These are phyloP conservation scores for Morpho achilles DNA, from an alignment of 2,888 invertebrate genomes.

Conservation along the genomic window DNA sequence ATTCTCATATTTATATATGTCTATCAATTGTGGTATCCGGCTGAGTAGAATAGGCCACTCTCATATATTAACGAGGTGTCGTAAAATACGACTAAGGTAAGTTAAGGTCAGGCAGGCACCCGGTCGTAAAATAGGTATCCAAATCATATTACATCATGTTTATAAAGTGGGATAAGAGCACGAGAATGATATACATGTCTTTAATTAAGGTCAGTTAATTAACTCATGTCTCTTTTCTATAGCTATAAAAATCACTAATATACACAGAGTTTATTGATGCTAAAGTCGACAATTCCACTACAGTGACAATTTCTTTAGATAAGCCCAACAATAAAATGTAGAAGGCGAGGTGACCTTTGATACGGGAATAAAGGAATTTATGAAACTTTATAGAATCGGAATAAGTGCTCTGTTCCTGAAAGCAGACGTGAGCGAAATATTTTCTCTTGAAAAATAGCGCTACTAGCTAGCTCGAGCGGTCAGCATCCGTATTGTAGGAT, in stretches of 20 bases:
- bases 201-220: no score
- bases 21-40: no score
- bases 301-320: constrained; percentile 3
- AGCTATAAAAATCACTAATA: background rate
- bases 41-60: no score
- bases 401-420: constrained; percentile 22
- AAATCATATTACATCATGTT: no score
- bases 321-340: constrained; percentile 9
- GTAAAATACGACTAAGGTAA: no score
- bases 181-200: no score
- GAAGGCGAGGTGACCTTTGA: constrained; percentile 11
- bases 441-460: constrained; percentile 20
- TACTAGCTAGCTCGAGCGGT: constrained; percentile 13
- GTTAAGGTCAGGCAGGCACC: no score
- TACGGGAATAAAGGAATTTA: constrained; percentile 23
- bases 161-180: no score
- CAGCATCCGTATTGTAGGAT: constrained; percentile 26
- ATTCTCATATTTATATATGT: no score
- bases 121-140: no score
- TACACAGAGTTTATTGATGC: background rate
- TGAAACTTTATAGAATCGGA: constrained; percentile 24
- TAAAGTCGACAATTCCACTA: background rate
- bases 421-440: constrained; percentile 25
- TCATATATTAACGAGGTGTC: no score
- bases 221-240: no score